These are phyloP conservation scores for Spodoptera picta DNA, from an alignment of 2,888 invertebrate species.

Conservation along the genomic window DNA sequence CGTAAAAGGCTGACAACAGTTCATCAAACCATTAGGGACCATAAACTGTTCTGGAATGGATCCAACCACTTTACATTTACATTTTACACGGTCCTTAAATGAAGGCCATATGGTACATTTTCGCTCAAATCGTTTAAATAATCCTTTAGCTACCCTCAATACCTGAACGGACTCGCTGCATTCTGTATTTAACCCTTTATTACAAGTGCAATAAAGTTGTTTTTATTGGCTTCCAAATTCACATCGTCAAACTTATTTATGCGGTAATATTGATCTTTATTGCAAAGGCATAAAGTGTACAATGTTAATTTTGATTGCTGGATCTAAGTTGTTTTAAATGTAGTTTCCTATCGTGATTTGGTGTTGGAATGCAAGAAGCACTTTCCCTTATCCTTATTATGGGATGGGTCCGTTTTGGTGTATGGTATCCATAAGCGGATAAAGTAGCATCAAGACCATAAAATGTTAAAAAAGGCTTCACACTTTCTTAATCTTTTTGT, in stretches of 20 bases:
- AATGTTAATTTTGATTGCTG: background rate
- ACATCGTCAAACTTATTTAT: background rate
- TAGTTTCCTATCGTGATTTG: slow-evolving; percentile 56
- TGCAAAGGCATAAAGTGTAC: background rate
- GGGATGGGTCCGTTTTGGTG: slow-evolving; percentile 23
- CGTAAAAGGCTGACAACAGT: slow-evolving; percentile 40
- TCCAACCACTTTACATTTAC: background rate
- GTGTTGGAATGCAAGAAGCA: slow-evolving; percentile 65
- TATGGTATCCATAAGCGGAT: slow-evolving; percentile 11
- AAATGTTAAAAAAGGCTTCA: background rate
- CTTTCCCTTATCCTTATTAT: slow-evolving; percentile 65
- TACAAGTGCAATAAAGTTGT: background rate
- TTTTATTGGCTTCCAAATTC: slow-evolving; percentile 9
- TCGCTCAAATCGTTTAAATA: background rate
- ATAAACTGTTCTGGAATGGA: slow-evolving; percentile 12
- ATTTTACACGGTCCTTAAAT: background rate
- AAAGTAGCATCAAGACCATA: slow-evolving; percentile 7
- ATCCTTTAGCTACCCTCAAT: background rate
- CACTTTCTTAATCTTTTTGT: slow-evolving; percentile 24
- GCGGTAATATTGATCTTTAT: background rate
- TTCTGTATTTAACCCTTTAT: slow-evolving; percentile 8
- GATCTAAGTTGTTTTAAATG: slow-evolving; percentile 16
- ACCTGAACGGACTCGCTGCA: slow-evolving; percentile 2
- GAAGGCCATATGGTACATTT: background rate
- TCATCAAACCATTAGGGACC: slow-evolving; percentile 45